phyloP scores from a whole-genome alignment of 2,888 invertebrate genomes.

The Idaea biselata region DNA sequence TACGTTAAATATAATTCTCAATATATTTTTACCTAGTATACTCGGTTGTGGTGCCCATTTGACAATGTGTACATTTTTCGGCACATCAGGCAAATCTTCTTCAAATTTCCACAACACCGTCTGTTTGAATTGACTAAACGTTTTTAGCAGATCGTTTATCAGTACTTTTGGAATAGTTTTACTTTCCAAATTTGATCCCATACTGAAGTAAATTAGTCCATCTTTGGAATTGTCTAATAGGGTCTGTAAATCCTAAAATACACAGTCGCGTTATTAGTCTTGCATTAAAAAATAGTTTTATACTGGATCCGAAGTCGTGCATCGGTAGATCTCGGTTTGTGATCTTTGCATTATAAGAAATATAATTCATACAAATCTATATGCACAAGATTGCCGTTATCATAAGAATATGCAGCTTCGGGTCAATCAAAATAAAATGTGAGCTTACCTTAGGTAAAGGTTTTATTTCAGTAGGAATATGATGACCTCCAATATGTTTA shows the following conservation, averaged over 20 bases:
- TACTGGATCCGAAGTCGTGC: too few species aligned
- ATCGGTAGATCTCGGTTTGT: too few species aligned
- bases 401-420: too few species aligned
- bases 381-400: too few species aligned
- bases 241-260: constrained; percentile 43
- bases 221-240: constrained; percentile 45
- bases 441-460: constrained; percentile 32
- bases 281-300: too few species aligned
- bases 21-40: constrained; percentile 42
- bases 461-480: constrained; percentile 24
- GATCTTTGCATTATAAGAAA: too few species aligned
- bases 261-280: not conserved
- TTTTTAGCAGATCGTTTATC: constrained; percentile 42
- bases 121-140: constrained; percentile 59
- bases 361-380: too few species aligned
- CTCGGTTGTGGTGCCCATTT: constrained; percentile 62
- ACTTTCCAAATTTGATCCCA: constrained; percentile 54
- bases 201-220: constrained; percentile 57
- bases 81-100: constrained; percentile 44
- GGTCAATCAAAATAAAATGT: too few species aligned
- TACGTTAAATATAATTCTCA: not conserved
- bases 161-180: constrained; percentile 40
- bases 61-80: constrained; percentile 60
- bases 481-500: constrained; percentile 31
- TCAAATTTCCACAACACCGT: constrained; percentile 71